These are phyloP conservation scores for Enteromius treurensis DNA, from an alignment of 2,797 vertebrate genomes.

Conservation along the genomic window DNA sequence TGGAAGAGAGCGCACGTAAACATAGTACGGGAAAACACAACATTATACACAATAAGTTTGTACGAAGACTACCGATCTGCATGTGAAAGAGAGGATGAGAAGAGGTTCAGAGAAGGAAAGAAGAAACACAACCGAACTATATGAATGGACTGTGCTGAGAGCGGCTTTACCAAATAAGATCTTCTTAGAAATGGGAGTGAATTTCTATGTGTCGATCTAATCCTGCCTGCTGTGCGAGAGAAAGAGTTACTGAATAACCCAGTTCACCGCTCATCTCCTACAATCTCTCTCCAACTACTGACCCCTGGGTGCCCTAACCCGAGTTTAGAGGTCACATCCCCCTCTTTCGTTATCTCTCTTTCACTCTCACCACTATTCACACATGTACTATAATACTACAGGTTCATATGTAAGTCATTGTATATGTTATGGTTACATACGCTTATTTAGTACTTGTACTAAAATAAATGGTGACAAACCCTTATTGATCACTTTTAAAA, in stretches of 20 bases:
- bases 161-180: constrained; percentile 45
- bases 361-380: constrained; percentile 9
- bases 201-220: constrained; percentile 50
- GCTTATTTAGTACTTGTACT: background rate
- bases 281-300: constrained; percentile 60
- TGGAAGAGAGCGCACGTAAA: constrained; percentile 34
- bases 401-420: background rate
- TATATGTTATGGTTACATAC: background rate
- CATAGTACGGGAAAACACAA: background rate
- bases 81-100: constrained; percentile 17
- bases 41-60: background rate
- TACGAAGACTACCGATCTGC: background rate
- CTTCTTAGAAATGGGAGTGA: constrained; percentile 25
- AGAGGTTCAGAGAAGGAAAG: background rate
- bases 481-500: background rate
- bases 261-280: constrained; percentile 49
- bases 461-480: background rate
- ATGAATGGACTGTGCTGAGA: constrained; percentile 24
- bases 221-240: constrained; percentile 54
- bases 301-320: constrained; percentile 69
- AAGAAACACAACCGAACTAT: constrained; percentile 29
- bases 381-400: background rate
- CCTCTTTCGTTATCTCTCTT: constrained; percentile 44
- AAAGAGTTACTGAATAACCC: constrained; percentile 64
- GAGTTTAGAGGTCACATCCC: constrained; percentile 61